Base-by-base conservation (phyloP, 2,113 vertebrate species). In the Leptobrachium ailaonicum region DNA sequence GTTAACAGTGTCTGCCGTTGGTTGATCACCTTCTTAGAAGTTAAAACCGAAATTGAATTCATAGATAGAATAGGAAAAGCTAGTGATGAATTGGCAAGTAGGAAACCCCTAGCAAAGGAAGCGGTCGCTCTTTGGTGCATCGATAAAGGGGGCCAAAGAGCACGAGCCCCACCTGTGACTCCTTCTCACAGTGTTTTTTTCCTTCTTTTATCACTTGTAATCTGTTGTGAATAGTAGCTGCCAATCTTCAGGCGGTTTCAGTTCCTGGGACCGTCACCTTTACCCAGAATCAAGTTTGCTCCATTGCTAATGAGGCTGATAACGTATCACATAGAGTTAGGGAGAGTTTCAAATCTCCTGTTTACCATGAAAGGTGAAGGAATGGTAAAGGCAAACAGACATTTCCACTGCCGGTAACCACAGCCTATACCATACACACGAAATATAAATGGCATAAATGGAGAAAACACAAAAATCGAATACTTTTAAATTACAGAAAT, bases 331-430 rank as follows among this genome's bases (percentile, higher is more conserved):
- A 88, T 85, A 82, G 87, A 85, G 78, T 86, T 70, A 80, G 64
- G 83, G 87, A 87, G 90, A 92, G 90, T 89, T 85, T 85, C 86
- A 77, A 83, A 80, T 89, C 85, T 89, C 82, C 85, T 89, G 87
- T 93, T 94, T 93, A 90, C 87, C 77, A 86, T 87, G 81, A 62
- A 86, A 76, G 83, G 77, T 82, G 82, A 89, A 88, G 83, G 85
- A 85, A 68, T 87, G 78, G 83, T 83, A 76, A 76, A 83, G 67
- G 82, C 64, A 83, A 83, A 80, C 64, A 85, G 84, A 86, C 87
- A 85, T 87, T 86, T 89, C 41, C 60, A 86, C 77, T 42, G 62
- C 85, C 77, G 88, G 82, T 83, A 84, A 40, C n/a, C 54, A 60
- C 47, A 70, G 83, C 84, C 79, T 71, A 32, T 32, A 32, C 20